Evolutionary conservation across 2,113 vertebrate species (phyloP).

Genomic region (Clinocottus analis): DNA sequence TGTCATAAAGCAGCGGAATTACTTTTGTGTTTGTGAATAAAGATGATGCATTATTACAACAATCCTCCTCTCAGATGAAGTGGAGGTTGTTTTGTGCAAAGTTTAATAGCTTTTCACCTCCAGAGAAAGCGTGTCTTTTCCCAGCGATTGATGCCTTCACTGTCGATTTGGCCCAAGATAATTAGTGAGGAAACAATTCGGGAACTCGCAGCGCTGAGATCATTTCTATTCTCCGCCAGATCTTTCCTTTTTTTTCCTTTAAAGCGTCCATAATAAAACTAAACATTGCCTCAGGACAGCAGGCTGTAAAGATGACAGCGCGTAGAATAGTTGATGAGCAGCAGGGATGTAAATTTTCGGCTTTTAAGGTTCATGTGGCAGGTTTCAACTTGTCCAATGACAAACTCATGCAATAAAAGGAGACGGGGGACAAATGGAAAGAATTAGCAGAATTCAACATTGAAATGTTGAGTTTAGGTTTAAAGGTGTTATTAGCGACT

Average conservation of each 20-base stretch:
- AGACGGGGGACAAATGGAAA: constrained; percentile 12
- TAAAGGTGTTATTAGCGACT: not conserved
- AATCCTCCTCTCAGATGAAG: constrained; percentile 19
- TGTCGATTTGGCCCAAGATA: constrained; percentile 49
- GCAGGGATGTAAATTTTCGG: constrained; percentile 3
- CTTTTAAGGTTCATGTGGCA: constrained; percentile 20
- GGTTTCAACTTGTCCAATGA: constrained; percentile 24
- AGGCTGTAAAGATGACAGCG: constrained; percentile 33
- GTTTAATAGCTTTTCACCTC: constrained; percentile 49
- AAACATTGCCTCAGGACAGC: constrained; percentile 24
- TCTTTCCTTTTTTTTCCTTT: constrained; percentile 7
- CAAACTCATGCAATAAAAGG: not conserved
- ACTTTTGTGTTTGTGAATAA: constrained; percentile 50
- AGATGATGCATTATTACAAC: constrained; percentile 42
- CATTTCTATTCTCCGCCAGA: constrained; percentile 51
- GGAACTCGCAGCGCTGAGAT: constrained; percentile 40
- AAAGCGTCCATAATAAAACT: constrained; percentile 25
- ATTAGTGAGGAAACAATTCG: constrained; percentile 56
- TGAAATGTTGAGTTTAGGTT: constrained; percentile 8
- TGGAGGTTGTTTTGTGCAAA: constrained; percentile 23
- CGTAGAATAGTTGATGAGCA: constrained; percentile 29
- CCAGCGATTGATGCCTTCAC: constrained; percentile 51
- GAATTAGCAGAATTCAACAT: not conserved
- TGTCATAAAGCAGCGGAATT: constrained; percentile 41
- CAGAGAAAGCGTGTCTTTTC: constrained; percentile 14